These are phyloP conservation scores for Zophobas atratus DNA, from an alignment of 1,140 invertebrate genomes.

Conservation along the genomic window DNA sequence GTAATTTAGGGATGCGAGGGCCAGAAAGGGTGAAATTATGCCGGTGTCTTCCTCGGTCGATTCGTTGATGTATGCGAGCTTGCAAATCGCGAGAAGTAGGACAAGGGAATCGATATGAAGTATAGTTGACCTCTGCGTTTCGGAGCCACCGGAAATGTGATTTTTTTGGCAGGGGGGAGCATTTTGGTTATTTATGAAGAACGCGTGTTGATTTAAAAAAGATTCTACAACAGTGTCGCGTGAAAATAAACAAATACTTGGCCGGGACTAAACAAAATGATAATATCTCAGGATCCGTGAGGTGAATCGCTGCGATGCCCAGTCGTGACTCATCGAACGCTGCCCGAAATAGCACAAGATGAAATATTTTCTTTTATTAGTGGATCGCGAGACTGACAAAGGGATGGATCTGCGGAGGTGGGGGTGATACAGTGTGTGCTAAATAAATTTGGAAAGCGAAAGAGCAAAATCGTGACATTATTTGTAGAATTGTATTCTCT, in stretches of 20 bases:
- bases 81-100: neutral
- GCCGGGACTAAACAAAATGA: constrained; percentile 29
- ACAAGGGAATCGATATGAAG: constrained; percentile 1
- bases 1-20: constrained; percentile 16
- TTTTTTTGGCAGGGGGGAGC: constrained; percentile 14
- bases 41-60: constrained; percentile 22
- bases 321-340: constrained; percentile 14
- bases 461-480: no score
- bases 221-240: constrained; percentile 24
- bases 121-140: constrained; percentile 2
- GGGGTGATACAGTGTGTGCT: no score
- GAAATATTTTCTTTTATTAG: constrained; percentile 5
- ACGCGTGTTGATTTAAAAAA: constrained; percentile 23
- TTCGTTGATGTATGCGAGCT: neutral
- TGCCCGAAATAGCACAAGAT: constrained; percentile 4
- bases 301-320: constrained; percentile 11
- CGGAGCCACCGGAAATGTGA: constrained; percentile 7
- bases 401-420: neutral
- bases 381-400: neutral
- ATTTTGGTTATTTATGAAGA: constrained; percentile 30
- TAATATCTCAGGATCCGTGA: constrained; percentile 14
- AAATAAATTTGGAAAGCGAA: no score
- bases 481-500: no score
- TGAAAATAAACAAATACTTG: constrained; percentile 40
- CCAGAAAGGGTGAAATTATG: constrained; percentile 28